Base-by-base conservation (phyloP, 2,888 invertebrate genomes). In the Meliscaeva auricollis region DNA sequence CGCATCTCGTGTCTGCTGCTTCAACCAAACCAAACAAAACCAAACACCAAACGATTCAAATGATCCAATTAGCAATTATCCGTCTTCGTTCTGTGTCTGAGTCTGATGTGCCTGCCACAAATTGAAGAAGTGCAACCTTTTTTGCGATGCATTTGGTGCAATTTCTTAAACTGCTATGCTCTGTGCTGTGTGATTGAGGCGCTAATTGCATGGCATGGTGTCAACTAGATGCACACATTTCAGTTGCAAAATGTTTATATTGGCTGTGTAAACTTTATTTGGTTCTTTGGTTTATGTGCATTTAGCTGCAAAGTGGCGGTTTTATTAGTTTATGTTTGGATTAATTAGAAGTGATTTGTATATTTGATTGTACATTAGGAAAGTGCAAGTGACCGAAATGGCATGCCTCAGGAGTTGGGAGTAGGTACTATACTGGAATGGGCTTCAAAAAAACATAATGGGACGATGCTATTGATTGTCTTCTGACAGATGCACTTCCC, bases 181-280 rank as follows among this genome's bases (percentile, higher is more conserved):
- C 15, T 2, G 11, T 35, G 9, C n/a, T n/a, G 41, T n/a, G 22
- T 52, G 81, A 85, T 85, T 76, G 85, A 85, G 85, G 85, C 85
- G 85, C 85, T 85, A 85, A 85, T 85, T 85, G 85, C 85, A 85
- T 85, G 85, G 85, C 85, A 85, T 81, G 85, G 81, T 85, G 85
- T 85, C 85, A 85, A 85, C 85, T 85, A 81, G 75, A 76, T 56
- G 60, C 52, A 38, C 46, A 56, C 83, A 79, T 52, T 44, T 44
- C 30, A 70, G 73, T 48, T 77, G 56, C 52, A 60, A 35, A 72
- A 64, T 66, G 38, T 60, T 38, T 58, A 38, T 64, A 46, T 44
- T 69, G 58, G 41, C n/a, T 48, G 50, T 8, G 66, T 66, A 66
- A 66, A 66, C 0, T 62, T 64, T 66, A 9, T 7, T 41, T 38